Evolutionary conservation across 2,797 vertebrate species (phyloP), one percentile per base, ranked within the genome.

Genomic region (Notolepis coatsorum): DNA sequence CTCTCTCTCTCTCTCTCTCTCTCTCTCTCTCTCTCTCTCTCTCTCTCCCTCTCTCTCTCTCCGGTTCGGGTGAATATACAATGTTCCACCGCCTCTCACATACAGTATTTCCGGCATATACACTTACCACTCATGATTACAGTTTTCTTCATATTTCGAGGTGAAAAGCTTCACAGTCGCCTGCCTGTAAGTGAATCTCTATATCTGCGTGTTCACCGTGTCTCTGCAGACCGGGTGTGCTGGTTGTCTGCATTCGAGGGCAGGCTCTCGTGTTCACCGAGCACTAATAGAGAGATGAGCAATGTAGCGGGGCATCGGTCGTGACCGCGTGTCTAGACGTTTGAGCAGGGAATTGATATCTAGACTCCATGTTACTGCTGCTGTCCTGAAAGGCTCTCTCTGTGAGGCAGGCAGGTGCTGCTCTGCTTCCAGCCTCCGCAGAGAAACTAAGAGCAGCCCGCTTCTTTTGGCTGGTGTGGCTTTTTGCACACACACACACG

Each of bases 321-420:
- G 55, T 45, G 63, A 58, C 45, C 42, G n/a, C n/a, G 53, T 42
- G 63, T 74, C 52, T 52, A 55, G 57, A 73, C 73, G 60, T 78
- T 49, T 51, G 80, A 65, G 60, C 57, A 12, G 70, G 70, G 41
- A 75, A 82, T 74, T 87, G 57, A 62, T 82, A 86, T 79, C 75
- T 80, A 75, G 77, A 60, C 72, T 73, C 77, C 42, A 56, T 73
- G 49, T 45, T 23, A 52, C 63, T 74, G 79, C 68, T 66, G 69
- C 78, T 68, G 52, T 77, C n/a, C 73, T 88, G 77, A 88, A 91
- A 74, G 88, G 75, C 62, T 61, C 82, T 61, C 82, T 84, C 84
- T 92, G 89, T 90, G 77, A 78, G 71, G 72, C 75, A 80, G 84
- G 82, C 92, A 93, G 92, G 92, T 93, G 92, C 78, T 80, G 71